phyloP scores from a whole-genome alignment of 2,113 vertebrate genomes.

The Syrmaticus mikado region DNA sequence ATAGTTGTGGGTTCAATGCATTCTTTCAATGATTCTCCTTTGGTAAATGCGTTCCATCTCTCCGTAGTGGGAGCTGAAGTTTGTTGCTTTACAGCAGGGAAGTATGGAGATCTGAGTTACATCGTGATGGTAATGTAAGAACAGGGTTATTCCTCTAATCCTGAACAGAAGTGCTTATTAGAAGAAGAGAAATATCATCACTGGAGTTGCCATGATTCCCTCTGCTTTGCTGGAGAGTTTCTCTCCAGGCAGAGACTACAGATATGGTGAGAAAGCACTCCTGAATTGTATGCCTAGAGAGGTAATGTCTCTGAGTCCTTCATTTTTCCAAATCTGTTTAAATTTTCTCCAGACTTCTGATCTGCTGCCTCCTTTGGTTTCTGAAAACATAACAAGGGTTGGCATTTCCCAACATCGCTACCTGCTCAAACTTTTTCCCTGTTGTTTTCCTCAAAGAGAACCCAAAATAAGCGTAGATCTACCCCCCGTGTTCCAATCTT shows the following conservation, averaged over 20 bases:
- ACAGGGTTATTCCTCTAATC: neutral
- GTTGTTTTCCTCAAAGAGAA: neutral
- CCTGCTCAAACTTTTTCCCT: neutral
- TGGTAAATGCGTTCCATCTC: neutral
- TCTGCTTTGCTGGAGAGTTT: neutral
- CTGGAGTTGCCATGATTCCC: neutral
- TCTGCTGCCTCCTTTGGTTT: neutral
- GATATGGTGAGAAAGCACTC: fast-evolving
- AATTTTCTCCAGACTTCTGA: neutral
- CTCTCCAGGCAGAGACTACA: neutral
- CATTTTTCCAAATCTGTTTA: neutral
- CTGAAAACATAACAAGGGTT: neutral
- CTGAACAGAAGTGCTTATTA: neutral
- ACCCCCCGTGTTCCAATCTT: neutral
- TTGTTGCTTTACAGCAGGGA: neutral
- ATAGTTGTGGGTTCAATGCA: neutral
- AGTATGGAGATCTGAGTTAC: neutral
- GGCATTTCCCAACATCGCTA: neutral
- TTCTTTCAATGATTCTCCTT: neutral
- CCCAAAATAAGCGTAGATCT: neutral
- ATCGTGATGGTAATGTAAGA: fast-evolving
- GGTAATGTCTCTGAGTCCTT: neutral
- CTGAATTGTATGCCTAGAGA: neutral
- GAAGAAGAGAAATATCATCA: neutral
- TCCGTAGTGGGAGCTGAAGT: neutral